Conservation (phyloP, 2,888 invertebrate genomes). For the Dyspetes luteomarginatus region DNA sequence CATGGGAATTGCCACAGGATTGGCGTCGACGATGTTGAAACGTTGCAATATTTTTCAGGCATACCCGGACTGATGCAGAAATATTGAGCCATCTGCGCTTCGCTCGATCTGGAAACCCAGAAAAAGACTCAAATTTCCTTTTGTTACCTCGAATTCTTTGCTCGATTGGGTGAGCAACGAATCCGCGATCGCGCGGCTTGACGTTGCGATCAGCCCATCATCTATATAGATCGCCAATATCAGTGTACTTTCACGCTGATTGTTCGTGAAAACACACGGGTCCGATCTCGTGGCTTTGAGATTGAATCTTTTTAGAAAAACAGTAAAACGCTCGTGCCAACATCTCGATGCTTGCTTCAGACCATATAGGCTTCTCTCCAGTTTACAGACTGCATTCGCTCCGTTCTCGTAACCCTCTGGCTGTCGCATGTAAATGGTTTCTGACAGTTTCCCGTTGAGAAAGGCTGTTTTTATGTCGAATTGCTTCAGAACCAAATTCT, state of each 20-base stretch:
- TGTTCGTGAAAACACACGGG: conserved; percentile 64
- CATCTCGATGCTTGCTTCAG: conserved; percentile 77
- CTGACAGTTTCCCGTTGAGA: conserved; percentile 55
- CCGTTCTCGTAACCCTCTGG: conserved; percentile 68
- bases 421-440: conserved; percentile 62
- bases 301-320: conserved; percentile 67
- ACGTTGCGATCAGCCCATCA: conserved; percentile 61
- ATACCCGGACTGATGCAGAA: conserved; percentile 62
- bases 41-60: conserved; percentile 52
- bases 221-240: conserved; percentile 63
- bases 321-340: conserved; percentile 74
- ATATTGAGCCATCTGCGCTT: no score
- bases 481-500: conserved; percentile 27
- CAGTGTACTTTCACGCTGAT: conserved; percentile 40
- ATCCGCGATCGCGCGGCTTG: conserved; percentile 11
- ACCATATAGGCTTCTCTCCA: conserved; percentile 76
- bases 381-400: conserved; percentile 73
- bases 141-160: conserved; percentile 44
- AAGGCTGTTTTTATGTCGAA: conserved; percentile 58
- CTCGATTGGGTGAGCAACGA: conserved; percentile 38
- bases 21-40: conserved; percentile 60
- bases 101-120: no score
- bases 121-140: conserved; percentile 34
- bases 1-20: conserved; percentile 50
- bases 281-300: conserved; percentile 66